These are phyloP conservation scores for Entelurus aequoreus DNA, from an alignment of 2,113 vertebrate species.

Conservation along the genomic window DNA sequence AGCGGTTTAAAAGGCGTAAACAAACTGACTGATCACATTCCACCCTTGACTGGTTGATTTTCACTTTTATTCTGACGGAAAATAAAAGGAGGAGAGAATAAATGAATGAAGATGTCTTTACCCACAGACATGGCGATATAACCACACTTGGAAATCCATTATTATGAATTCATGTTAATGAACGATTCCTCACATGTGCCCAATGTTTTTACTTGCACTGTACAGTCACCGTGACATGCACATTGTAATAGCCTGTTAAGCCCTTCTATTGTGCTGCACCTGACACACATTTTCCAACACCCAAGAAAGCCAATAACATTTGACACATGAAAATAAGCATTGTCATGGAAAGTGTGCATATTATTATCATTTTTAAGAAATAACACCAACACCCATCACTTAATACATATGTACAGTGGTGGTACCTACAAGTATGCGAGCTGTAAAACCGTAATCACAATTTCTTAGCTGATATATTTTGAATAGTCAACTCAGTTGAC, in stretches of 20 bases:
- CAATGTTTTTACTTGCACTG: too few relatives aligned
- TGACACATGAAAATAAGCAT: neutral
- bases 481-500: too few relatives aligned
- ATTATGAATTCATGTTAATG: too few relatives aligned
- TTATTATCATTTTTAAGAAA: too few relatives aligned
- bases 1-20: neutral
- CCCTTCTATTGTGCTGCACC: neutral
- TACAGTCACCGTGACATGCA: neutral
- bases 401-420: too few relatives aligned
- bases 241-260: neutral
- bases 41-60: slow-evolving; percentile 3
- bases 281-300: neutral
- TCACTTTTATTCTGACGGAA: slow-evolving; percentile 23
- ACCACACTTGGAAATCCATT: too few relatives aligned
- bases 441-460: too few relatives aligned
- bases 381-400: too few relatives aligned
- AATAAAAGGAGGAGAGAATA: slow-evolving; percentile 2
- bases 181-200: too few relatives aligned
- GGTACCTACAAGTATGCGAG: too few relatives aligned
- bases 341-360: neutral
- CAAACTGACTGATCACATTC: slow-evolving; percentile 5
- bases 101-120: neutral
- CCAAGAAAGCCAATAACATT: neutral
- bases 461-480: too few relatives aligned
- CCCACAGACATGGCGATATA: too few relatives aligned